These are phyloP conservation scores for Siniperca undulata DNA, from an alignment of 2,797 vertebrate species.

Conservation along the genomic window DNA sequence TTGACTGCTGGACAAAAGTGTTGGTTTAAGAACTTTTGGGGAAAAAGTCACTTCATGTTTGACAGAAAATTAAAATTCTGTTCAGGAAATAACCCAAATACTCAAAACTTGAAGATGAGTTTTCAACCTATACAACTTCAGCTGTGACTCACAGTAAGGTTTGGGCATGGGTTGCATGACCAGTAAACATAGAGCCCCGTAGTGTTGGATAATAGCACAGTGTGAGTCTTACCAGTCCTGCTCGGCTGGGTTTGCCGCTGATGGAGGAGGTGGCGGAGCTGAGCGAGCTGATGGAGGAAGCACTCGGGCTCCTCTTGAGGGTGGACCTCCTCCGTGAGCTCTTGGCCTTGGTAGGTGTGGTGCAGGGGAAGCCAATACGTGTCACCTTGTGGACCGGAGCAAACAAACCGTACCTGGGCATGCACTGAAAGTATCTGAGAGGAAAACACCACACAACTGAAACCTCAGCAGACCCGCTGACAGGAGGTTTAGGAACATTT, in stretches of 20 bases:
- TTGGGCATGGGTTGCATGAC: not conserved
- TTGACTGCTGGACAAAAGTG: not conserved
- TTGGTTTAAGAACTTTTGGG: not conserved
- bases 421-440: conserved; percentile 95
- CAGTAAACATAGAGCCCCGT: not conserved
- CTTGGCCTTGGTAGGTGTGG: conserved; percentile 94
- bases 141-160: not conserved
- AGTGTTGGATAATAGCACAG: not conserved
- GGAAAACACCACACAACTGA: not conserved
- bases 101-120: not conserved
- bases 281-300: conserved; percentile 95
- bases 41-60: not conserved
- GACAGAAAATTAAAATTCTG: not conserved
- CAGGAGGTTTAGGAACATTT: conserved; percentile 70
- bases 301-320: conserved; percentile 94
- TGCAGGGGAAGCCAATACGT: conserved; percentile 96
- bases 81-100: too few species aligned
- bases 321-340: conserved; percentile 86
- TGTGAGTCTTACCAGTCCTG: conserved; percentile 91
- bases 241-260: conserved; percentile 95
- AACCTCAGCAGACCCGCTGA: conserved; percentile 67
- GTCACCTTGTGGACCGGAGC: conserved; percentile 98
- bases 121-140: not conserved
- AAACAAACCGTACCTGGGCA: conserved; percentile 94
- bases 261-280: conserved; percentile 96